A percentile compares a stretch with the other conserved stretches of the same genome.
These are phyloP conservation scores for Cerceris rybyensis DNA, from an alignment of 2,888 invertebrate species.

Conservation along the genomic window DNA sequence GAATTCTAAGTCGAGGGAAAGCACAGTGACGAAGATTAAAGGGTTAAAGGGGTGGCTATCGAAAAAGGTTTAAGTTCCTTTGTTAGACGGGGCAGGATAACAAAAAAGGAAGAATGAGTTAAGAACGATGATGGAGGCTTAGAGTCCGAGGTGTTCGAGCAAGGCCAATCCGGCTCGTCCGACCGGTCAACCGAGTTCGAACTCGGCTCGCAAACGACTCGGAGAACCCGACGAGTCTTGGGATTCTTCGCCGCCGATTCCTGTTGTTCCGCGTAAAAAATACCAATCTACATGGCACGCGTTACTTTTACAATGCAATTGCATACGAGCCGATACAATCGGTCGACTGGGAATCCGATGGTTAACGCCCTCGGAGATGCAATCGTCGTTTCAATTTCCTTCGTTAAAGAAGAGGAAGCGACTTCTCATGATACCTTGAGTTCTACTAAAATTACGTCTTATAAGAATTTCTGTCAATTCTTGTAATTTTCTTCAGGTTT, in stretches of 20 bases:
- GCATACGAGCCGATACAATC: not conserved
- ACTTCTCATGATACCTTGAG: too few relatives aligned
- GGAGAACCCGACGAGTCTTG: slow-evolving; percentile 31
- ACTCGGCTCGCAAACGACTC: slow-evolving; percentile 58
- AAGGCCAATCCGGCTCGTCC: slow-evolving; percentile 71
- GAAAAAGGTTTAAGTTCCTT: slow-evolving; percentile 8
- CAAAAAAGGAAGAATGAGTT: slow-evolving; percentile 38
- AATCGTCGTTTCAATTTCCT: not conserved
- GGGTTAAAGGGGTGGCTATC: not conserved
- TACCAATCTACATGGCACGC: slow-evolving; percentile 20
- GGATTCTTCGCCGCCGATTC: slow-evolving; percentile 43
- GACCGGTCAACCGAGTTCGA: slow-evolving; percentile 72
- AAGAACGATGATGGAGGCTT: slow-evolving; percentile 62
- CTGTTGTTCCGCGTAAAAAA: slow-evolving; percentile 36
- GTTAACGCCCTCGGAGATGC: not conserved
- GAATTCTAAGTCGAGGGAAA: too few relatives aligned
- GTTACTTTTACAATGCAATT: slow-evolving; percentile 11
- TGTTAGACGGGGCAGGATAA: slow-evolving; percentile 22
- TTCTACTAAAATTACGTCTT: too few relatives aligned
- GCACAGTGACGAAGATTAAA: not conserved
- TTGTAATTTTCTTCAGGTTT: too few relatives aligned
- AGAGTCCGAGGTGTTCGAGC: slow-evolving; percentile 65
- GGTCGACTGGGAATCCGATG: not conserved
- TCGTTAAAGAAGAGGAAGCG: too few relatives aligned
- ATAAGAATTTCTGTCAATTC: too few relatives aligned